These are phyloP conservation scores for Spheniscus humboldti DNA, from an alignment of 2,797 vertebrate species.

Conservation along the genomic window DNA sequence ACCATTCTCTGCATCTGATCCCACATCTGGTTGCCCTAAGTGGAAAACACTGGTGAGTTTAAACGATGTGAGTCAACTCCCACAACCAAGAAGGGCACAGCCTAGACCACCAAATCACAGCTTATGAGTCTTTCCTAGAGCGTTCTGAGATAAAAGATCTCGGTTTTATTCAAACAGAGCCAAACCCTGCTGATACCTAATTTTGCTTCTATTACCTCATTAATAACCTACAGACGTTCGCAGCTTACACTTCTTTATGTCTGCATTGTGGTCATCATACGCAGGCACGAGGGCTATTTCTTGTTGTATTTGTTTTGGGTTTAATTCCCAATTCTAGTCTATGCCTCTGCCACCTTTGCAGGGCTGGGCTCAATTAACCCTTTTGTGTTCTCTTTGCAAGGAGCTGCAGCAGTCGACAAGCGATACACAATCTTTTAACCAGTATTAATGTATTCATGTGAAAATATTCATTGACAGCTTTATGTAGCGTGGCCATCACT, in stretches of 20 bases:
- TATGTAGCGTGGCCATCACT: conserved; percentile 20
- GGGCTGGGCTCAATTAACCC: conserved; percentile 86
- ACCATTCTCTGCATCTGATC: neutral
- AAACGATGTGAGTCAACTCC: conserved; percentile 34
- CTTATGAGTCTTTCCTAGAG: conserved; percentile 45
- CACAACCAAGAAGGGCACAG: conserved; percentile 26
- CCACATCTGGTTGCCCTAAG: conserved; percentile 29
- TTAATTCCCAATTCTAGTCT: conserved; percentile 36
- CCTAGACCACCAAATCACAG: conserved; percentile 55
- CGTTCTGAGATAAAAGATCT: conserved; percentile 52
- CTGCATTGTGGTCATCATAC: conserved; percentile 5
- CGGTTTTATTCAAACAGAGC: conserved; percentile 41
- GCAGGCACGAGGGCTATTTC: neutral
- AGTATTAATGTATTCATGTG: conserved; percentile 68
- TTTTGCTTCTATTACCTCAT: conserved; percentile 61
- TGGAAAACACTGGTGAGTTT: conserved; percentile 39
- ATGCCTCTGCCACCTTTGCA: conserved; percentile 79
- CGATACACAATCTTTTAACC: conserved; percentile 75
- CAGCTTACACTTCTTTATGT: conserved; percentile 50
- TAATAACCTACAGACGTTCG: conserved; percentile 47
- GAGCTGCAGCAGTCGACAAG: conserved; percentile 75
- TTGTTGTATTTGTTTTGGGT: conserved; percentile 57
- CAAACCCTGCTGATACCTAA: conserved; percentile 58
- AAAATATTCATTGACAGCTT: conserved; percentile 77
- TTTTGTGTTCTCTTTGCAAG: conserved; percentile 74